A percentile compares a stretch with the other conserved stretches of the same genome.
Evolutionary conservation across 2,113 vertebrate genomes (phyloP).

Genomic region (Lampris incognitus): DNA sequence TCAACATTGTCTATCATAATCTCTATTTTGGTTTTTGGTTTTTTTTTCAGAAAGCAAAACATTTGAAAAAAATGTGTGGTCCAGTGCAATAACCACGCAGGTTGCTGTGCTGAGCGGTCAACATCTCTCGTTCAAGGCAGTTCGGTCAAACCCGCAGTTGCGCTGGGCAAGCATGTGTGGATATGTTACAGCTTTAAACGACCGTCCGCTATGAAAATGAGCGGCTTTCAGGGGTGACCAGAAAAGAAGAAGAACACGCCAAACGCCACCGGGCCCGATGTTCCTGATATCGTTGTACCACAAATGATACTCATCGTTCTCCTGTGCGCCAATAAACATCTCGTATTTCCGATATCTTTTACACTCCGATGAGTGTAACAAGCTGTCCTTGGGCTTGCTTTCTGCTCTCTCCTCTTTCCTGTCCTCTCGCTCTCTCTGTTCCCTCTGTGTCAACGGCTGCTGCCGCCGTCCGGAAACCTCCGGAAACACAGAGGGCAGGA

Average conservation of each 20-base stretch:
- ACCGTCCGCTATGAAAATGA: not conserved
- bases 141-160: not conserved
- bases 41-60: too few species aligned
- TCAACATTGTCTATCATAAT: too few species aligned
- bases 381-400: constrained; percentile 34
- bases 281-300: constrained; percentile 8
- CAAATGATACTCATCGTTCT: constrained; percentile 36
- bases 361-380: constrained; percentile 30
- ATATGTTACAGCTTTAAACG: not conserved
- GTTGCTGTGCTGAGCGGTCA: constrained; percentile 13
- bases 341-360: constrained; percentile 31
- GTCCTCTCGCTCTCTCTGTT: not conserved
- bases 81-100: constrained; percentile 14
- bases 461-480: constrained; percentile 40
- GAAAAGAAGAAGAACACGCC: not conserved
- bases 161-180: not conserved
- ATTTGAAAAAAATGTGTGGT: too few species aligned
- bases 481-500: constrained; percentile 43
- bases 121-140: constrained; percentile 7
- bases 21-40: too few species aligned
- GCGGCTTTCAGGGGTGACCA: constrained; percentile 2
- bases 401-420: constrained; percentile 7
- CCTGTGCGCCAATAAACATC: constrained; percentile 36
- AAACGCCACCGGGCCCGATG: constrained; percentile 6
- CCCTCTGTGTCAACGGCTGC: constrained; percentile 17